Conservation (phyloP, 1,140 invertebrate genomes). For the Drosophila bipectinata region DNA sequence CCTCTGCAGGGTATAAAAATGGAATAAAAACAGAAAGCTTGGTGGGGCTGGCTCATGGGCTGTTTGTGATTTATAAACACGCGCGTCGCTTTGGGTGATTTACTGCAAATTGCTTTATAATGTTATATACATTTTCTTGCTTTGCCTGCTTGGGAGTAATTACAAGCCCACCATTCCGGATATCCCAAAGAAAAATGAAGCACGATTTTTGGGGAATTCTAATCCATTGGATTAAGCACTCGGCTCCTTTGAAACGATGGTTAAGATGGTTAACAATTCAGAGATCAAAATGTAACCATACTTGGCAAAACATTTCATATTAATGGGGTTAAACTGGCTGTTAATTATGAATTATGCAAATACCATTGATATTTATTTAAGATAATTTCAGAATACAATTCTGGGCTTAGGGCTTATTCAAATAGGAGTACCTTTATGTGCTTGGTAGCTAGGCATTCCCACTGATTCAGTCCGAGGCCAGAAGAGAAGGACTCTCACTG, state of each 20-base stretch:
- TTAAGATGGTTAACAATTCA: constrained; percentile 29
- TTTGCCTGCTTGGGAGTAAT: constrained; percentile 69
- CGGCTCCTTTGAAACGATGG: constrained; percentile 9
- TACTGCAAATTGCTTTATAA: constrained; percentile 82
- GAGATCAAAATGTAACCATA: constrained; percentile 27
- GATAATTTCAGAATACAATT: too few species aligned
- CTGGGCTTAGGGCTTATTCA: neutral
- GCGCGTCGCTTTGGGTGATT: constrained; percentile 76
- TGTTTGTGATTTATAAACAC: constrained; percentile 79
- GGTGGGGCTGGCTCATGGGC: constrained; percentile 25
- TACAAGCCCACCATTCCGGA: constrained; percentile 33
- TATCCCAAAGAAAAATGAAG: constrained; percentile 35
- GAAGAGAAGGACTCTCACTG: constrained; percentile 17
- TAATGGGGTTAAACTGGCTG: neutral
- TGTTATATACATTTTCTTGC: constrained; percentile 76
- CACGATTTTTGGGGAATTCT: constrained; percentile 28
- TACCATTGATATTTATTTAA: constrained; percentile 10
- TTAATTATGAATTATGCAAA: neutral
- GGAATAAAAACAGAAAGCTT: constrained; percentile 7
- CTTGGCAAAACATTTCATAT: neutral
- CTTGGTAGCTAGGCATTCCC: constrained; percentile 11
- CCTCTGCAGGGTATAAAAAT: too few species aligned
- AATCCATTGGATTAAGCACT: constrained; percentile 56
- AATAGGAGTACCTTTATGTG: neutral
- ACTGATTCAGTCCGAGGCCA: constrained; percentile 19